Base-by-base conservation (phyloP, 2,888 invertebrate species). In the Eristalis arbustorum region DNA sequence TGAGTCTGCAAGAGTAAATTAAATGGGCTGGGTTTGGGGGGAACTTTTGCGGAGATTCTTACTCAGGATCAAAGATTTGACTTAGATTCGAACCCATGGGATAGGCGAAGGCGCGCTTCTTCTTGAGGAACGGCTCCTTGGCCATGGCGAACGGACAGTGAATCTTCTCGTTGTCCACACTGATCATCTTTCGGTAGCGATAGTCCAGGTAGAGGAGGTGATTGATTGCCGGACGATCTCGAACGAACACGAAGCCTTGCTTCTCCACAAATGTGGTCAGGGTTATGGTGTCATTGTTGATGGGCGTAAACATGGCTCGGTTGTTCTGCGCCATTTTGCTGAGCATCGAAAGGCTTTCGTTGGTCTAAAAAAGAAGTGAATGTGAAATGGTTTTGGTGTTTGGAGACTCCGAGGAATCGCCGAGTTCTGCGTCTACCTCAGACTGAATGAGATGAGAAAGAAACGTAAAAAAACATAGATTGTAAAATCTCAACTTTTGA, bases 141-240 rank as follows among this genome's bases (percentile, higher is more conserved):
- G 96, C 96, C 71, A 96, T 94, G 0, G 97, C 97, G 90, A 95
- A 97, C 0, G 96, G 95, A 90, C 97, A 97, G 71, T 96, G 94
- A 0, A 95, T 92, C 13, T 93, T 93, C 90, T 97, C 96, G 0
- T 93, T 93, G 0, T 94, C 91, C 0, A 93, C 93, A 88, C 94
- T 93, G 34, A 93, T 89, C 0, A 95, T 94, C 90, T 95, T 96
- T 18, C 93, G 91, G 68, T 92, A 93, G 79, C 94, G 92, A 90
- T 97, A 97, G 90, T 97, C 96, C 1, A 93, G 91, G 89, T 96
- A 96, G 93, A 97, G 95, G 5, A 96, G 92, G 88, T 95, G 94
- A 89, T 96, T 95, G 31, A 96, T 94, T 0, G 95, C 95, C 0
- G 95, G 94, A 73, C 94, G 94, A 89, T 97, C 97, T n/a, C 96